A percentile compares a stretch with the other conserved stretches of the same genome.
Conservation (phyloP, 2,797 vertebrate species). For the Enteromius treurensis region DNA sequence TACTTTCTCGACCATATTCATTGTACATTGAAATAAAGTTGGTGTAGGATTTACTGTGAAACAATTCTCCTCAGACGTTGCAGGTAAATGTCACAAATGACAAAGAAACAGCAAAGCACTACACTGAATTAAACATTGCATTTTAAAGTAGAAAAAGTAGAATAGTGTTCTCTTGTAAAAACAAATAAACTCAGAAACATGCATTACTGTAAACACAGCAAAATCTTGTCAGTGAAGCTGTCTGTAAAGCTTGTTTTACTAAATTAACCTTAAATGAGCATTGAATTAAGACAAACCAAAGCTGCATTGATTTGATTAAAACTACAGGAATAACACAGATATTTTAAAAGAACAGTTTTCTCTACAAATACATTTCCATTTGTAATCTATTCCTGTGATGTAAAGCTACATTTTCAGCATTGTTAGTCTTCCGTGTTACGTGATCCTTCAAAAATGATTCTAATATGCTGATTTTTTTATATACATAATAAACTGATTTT, state of each 20-base stretch:
- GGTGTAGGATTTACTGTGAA: background rate
- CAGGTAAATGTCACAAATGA: background rate
- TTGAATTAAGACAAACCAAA: background rate
- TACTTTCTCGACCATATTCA: background rate
- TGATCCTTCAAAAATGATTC: too few species aligned
- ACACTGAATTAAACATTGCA: background rate
- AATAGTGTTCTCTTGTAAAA: background rate
- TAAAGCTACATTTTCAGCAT: background rate
- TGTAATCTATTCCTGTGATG: background rate
- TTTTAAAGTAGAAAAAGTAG: background rate
- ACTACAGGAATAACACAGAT: background rate
- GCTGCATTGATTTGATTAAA: background rate
- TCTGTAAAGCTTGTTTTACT: too few species aligned
- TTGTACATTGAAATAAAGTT: conserved; percentile 1
- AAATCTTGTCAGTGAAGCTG: too few species aligned
- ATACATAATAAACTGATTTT: too few species aligned
- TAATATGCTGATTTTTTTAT: too few species aligned
- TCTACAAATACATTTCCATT: background rate
- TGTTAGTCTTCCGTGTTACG: background rate
- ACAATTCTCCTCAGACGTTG: background rate
- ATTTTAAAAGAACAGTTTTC: background rate
- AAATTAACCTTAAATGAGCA: background rate
- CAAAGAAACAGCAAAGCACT: background rate
- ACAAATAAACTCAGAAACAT: conserved; percentile 24
- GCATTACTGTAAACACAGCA: background rate